Conservation (phyloP, 2,113 vertebrate species). For the Casuarius casuarius region DNA sequence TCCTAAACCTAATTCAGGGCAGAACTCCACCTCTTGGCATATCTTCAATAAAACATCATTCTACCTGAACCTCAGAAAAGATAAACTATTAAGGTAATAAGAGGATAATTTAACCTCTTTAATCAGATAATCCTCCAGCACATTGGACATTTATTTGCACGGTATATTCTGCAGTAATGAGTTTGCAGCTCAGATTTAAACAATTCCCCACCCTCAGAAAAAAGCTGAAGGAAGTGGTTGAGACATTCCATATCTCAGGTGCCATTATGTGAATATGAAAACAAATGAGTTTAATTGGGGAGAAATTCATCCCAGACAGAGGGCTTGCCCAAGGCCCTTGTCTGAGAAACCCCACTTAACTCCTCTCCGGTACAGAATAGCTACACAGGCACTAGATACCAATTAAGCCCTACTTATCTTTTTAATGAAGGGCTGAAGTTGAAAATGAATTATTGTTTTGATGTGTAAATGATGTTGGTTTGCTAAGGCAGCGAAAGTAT, state of each 20-base stretch:
- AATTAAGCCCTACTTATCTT: slow-evolving; percentile 66
- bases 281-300: slow-evolving; percentile 74
- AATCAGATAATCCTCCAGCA: slow-evolving; percentile 76
- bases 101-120: slow-evolving; percentile 72
- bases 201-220: slow-evolving; percentile 67
- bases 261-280: slow-evolving; percentile 71
- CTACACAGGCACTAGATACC: slow-evolving; percentile 44
- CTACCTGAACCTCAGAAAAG: slow-evolving; percentile 70
- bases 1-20: slow-evolving; percentile 26
- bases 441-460: slow-evolving; percentile 71
- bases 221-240: slow-evolving; percentile 75
- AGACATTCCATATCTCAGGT: slow-evolving; percentile 74
- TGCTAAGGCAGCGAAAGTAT: slow-evolving; percentile 22
- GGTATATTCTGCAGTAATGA: slow-evolving; percentile 43
- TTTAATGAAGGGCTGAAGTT: slow-evolving; percentile 63
- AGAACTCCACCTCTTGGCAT: slow-evolving; percentile 60
- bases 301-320: slow-evolving; percentile 72
- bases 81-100: slow-evolving; percentile 76
- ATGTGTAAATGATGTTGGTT: slow-evolving; percentile 60
- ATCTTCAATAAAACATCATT: slow-evolving; percentile 68
- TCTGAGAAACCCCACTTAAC: slow-evolving; percentile 62
- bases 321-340: slow-evolving; percentile 67
- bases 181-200: slow-evolving; percentile 58
- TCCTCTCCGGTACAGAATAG: neutral
- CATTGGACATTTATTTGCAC: slow-evolving; percentile 66